Conservation (phyloP, 1,140 invertebrate genomes). For the Chironomus tepperi region DNA sequence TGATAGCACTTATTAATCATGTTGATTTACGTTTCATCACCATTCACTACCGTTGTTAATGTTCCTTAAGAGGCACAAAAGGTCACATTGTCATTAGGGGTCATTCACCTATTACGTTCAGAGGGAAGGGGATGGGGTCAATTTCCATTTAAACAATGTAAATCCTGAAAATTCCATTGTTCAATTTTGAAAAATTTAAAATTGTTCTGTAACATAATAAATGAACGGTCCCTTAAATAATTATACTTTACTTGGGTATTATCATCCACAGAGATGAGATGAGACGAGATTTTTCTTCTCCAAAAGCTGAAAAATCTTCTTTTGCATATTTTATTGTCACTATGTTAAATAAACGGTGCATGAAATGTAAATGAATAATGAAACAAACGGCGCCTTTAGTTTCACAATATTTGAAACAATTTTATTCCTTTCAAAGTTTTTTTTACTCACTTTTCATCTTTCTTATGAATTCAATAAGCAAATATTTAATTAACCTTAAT, state of each 20-base stretch:
- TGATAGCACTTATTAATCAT: background rate
- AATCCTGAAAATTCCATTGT: too few species aligned
- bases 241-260: too few species aligned
- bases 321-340: background rate
- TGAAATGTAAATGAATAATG: background rate
- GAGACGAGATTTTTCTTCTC: background rate
- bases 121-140: too few species aligned
- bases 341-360: background rate
- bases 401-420: background rate
- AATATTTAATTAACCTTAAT: constrained; percentile 15
- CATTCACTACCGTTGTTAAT: background rate
- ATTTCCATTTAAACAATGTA: too few species aligned
- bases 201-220: too few species aligned
- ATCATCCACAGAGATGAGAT: too few species aligned
- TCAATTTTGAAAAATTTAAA: too few species aligned
- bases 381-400: background rate
- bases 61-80: background rate
- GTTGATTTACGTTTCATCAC: constrained; percentile 7
- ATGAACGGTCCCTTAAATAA: too few species aligned
- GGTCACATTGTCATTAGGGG: background rate
- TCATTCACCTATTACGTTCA: background rate
- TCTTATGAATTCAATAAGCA: constrained; percentile 9
- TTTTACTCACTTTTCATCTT: background rate
- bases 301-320: background rate
- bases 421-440: background rate